Conservation (phyloP, 2,888 invertebrate genomes). For the Torymus auratus region DNA sequence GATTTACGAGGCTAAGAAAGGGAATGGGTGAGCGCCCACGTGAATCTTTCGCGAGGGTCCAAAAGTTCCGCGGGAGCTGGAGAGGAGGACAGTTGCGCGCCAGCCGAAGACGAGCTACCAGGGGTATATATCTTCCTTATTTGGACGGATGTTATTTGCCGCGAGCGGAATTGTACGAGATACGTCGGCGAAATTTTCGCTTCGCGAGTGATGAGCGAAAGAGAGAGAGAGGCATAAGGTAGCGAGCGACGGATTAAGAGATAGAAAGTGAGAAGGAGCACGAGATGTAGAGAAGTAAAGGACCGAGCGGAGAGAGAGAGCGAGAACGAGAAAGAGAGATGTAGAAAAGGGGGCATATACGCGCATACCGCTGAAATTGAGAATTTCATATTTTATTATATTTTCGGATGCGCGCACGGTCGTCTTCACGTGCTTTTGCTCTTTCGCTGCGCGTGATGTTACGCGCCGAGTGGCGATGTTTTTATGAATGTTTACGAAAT, state of each 20-base stretch:
- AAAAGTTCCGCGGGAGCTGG: slow-evolving; percentile 14
- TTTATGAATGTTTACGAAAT: not conserved
- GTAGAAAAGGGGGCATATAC: no score
- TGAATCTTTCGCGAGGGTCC: slow-evolving; percentile 30
- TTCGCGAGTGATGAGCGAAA: not conserved
- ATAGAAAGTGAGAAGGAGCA: not conserved
- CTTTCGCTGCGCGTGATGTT: not conserved
- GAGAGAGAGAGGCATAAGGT: not conserved
- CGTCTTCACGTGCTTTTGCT: not conserved
- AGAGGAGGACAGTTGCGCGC: slow-evolving; percentile 1
- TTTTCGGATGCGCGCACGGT: not conserved
- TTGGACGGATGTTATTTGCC: slow-evolving; percentile 45
- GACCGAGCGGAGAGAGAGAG: no score
- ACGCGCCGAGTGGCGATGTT: not conserved
- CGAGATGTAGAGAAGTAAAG: not conserved
- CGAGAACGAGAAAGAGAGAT: no score
- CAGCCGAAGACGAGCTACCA: not conserved
- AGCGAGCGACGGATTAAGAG: not conserved
- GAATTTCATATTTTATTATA: slow-evolving; percentile 45
- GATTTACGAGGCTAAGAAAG: slow-evolving; percentile 57
- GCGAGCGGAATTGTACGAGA: slow-evolving; percentile 36
- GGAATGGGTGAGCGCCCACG: not conserved
- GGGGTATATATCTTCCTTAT: slow-evolving; percentile 42
- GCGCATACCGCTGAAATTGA: not conserved
- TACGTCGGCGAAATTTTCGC: slow-evolving; percentile 19